Conservation (phyloP, 2,113 vertebrate genomes). For the Montifringilla adamsi region DNA sequence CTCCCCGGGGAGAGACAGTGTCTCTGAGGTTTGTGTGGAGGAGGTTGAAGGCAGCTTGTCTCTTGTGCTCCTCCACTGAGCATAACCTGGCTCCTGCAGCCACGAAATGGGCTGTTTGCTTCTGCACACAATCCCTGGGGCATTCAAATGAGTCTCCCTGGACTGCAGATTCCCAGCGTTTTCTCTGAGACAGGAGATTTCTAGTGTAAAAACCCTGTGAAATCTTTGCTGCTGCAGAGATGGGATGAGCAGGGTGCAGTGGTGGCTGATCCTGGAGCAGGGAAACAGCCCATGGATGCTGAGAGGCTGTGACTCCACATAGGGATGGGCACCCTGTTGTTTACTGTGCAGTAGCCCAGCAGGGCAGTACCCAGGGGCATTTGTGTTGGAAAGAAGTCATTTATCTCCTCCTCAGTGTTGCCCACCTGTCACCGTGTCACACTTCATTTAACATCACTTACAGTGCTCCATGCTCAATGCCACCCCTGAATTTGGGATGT, state of each 20-base stretch:
- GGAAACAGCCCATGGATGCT: neutral
- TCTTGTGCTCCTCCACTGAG: neutral
- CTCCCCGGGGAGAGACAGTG: neutral
- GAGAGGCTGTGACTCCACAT: accelerated
- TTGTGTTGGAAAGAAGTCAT: neutral
- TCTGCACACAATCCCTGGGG: neutral
- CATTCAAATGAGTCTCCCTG: neutral
- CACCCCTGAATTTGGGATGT: neutral
- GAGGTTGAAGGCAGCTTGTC: neutral
- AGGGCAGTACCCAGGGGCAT: neutral
- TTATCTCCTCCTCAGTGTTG: neutral
- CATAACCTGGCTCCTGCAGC: neutral
- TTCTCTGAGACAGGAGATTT: neutral
- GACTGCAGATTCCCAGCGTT: neutral
- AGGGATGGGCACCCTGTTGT: neutral
- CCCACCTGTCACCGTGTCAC: neutral
- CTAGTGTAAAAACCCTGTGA: neutral
- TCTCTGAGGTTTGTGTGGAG: neutral
- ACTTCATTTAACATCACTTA: neutral
- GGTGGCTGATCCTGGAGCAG: neutral
- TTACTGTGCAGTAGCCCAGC: neutral
- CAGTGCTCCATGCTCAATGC: accelerated
- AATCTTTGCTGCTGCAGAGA: neutral
- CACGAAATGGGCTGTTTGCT: neutral
- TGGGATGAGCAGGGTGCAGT: neutral